Percentiles rank a stretch among this genome's conserved stretches.
Evolutionary conservation across 2,797 vertebrate genomes (phyloP).

Genomic region (Brachyalestes nurse): DNA sequence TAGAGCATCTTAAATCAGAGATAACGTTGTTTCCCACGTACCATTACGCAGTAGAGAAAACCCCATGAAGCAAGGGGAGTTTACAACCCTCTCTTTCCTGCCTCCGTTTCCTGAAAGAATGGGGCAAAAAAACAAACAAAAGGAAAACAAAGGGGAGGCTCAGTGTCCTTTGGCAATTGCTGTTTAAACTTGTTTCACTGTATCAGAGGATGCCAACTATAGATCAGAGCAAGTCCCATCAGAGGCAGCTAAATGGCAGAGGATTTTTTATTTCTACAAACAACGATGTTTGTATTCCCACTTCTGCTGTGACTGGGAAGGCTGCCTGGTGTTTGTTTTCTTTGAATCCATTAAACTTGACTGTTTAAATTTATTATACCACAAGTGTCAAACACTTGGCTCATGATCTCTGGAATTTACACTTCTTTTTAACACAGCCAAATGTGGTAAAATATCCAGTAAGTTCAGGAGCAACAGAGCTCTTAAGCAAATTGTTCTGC

Average conservation of each 20-base stretch:
- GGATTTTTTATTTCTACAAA: conserved; percentile 60
- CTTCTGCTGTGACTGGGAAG: conserved; percentile 23
- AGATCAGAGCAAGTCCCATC: conserved; percentile 68
- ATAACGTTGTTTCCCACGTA: conserved; percentile 67
- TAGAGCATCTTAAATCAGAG: conserved; percentile 43
- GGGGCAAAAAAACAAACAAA: conserved; percentile 62
- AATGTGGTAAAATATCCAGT: conserved; percentile 43
- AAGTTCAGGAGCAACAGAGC: conserved; percentile 49
- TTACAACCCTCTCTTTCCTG: conserved; percentile 58
- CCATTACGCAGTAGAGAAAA: conserved; percentile 71
- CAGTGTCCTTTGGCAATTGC: conserved; percentile 78
- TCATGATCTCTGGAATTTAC: conserved; percentile 39
- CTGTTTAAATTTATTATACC: conserved; percentile 38
- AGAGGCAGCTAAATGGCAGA: conserved; percentile 64
- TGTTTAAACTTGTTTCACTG: conserved; percentile 72
- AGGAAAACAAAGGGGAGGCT: conserved; percentile 61
- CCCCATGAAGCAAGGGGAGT: conserved; percentile 67
- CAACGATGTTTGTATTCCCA: conserved; percentile 33
- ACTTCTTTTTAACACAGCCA: conserved; percentile 57
- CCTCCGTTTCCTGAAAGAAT: conserved; percentile 69
- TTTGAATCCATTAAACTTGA: conserved; percentile 19
- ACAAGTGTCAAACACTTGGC: conserved; percentile 7
- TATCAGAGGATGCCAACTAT: conserved; percentile 65
- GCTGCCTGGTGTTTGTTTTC: conserved; percentile 27
- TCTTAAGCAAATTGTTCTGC: conserved; percentile 53